phyloP scores from a whole-genome alignment of 2,797 vertebrate genomes.

The Sebastes jordani region DNA sequence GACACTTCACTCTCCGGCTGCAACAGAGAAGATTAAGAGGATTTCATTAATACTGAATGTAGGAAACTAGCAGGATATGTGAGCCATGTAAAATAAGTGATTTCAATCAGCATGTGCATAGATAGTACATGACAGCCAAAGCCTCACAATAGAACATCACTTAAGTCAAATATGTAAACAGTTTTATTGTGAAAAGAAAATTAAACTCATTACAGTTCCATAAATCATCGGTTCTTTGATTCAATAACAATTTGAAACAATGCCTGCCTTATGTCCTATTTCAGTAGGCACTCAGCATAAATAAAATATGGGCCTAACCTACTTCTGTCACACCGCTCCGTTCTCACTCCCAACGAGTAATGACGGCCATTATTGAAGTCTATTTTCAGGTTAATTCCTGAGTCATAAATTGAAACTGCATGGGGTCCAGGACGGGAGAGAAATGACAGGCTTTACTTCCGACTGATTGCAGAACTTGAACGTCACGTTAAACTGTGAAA shows the following conservation, averaged over 20 bases:
- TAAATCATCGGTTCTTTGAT: neutral
- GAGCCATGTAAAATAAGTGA: neutral
- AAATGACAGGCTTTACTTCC: neutral
- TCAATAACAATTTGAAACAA: neutral
- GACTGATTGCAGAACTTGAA: neutral
- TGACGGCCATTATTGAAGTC: conserved; percentile 10
- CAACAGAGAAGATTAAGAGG: conserved; percentile 64
- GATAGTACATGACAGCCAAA: neutral
- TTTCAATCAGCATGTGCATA: neutral
- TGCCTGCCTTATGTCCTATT: neutral
- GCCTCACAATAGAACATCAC: neutral
- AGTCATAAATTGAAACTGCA: conserved; percentile 13
- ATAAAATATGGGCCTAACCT: conserved; percentile 21
- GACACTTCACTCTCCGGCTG: conserved; percentile 95
- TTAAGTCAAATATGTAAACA: neutral
- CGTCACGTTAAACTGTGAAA: neutral
- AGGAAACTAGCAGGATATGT: neutral
- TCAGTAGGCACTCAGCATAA: neutral
- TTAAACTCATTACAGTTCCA: neutral
- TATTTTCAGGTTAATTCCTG: conserved; percentile 22
- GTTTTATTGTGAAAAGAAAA: conserved; percentile 1
- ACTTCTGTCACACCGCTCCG: conserved; percentile 17
- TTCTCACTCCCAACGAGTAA: conserved; percentile 30
- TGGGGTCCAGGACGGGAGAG: neutral
- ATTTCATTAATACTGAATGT: neutral